Evolutionary conservation across 23 tunicate genomes (phyloP).

Genomic region (Halocynthia aurantium): DNA sequence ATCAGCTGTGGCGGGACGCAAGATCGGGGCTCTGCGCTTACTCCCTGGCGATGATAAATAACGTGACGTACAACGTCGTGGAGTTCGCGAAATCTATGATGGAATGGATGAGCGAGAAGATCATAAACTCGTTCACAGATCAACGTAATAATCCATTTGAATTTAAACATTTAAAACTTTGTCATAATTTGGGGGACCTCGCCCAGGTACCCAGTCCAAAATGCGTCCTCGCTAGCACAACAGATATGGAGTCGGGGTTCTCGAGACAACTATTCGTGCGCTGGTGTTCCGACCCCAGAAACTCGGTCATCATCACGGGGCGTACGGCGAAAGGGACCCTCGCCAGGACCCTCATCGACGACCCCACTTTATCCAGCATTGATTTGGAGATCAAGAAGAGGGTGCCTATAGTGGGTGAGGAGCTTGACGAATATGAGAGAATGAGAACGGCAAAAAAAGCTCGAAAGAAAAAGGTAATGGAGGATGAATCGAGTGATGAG

Average conservation of each 20-base stretch:
- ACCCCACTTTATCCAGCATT: conserved; percentile 33
- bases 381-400: conserved; percentile 50
- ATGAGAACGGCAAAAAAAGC: conserved; percentile 53
- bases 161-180: conserved; percentile 84
- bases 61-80: conserved; percentile 83
- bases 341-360: conserved; percentile 58
- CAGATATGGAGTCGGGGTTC: conserved; percentile 89
- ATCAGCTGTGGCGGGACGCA: conserved; percentile 77
- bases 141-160: conserved; percentile 87
- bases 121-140: conserved; percentile 74
- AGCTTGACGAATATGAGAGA: conserved; percentile 79
- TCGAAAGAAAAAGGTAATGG: background rate
- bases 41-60: conserved; percentile 91
- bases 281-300: conserved; percentile 88
- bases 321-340: conserved; percentile 77
- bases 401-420: conserved; percentile 85
- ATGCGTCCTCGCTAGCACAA: conserved; percentile 90
- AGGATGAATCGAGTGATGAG: conserved; percentile 85
- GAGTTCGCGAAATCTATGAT: conserved; percentile 95
- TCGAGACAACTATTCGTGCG: conserved; percentile 76
- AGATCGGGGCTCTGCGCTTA: conserved; percentile 70
- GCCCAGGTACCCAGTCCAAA: conserved; percentile 85
- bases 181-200: conserved; percentile 74
- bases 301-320: conserved; percentile 81
- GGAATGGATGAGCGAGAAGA: conserved; percentile 99